Evolutionary conservation across 2,113 vertebrate species (phyloP), one percentile per base, ranked within the genome.

Genomic region (Centrocercus urophasianus): DNA sequence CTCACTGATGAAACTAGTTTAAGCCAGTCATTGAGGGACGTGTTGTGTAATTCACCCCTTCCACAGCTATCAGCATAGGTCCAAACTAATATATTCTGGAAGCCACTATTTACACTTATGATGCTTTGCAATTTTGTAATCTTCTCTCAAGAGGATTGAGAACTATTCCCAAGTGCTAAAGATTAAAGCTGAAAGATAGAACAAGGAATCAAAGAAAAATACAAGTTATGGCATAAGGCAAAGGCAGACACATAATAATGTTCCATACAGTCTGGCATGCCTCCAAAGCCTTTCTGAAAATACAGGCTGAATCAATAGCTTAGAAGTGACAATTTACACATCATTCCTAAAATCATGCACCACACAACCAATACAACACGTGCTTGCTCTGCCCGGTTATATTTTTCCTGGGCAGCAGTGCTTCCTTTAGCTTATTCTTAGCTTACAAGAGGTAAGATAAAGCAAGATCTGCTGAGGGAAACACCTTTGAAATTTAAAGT

Each of bases 1-100:
- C 78, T 88, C 47, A 60, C 7, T 56, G 82, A 77, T 56, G 36
- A 65, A 93, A 92, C 79, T 71, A 87, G 81, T 88, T 93, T 86
- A 90, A 95, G 38, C 38, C 52, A 88, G 71, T 13, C 56, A 63
- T 32, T 7, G 52, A 89, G 47, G 30, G 36, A 64, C 27, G 48
- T 60, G 45, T 1, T 86, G 52, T 72, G 50, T 24, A 71, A 74
- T 89, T 78, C 48, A 83, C 17, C 56, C 30, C 36, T 75, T 87
- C 63, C 45, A 78, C 56, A 89, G 75, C n/a, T 77, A 63, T 43
- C n/a, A 71, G 40, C 0, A 0, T 45, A 81, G 5, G 20, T 93
- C 43, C 59, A 86, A 77, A 87, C 32, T n/a, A 82, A 48, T 12
- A 11, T 5, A 21, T 3, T 25, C 15, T 40, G 75, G 8, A 78